phyloP scores from a whole-genome alignment of 35 echinoderm and acorn worm species.

The Patiria miniata region DNA sequence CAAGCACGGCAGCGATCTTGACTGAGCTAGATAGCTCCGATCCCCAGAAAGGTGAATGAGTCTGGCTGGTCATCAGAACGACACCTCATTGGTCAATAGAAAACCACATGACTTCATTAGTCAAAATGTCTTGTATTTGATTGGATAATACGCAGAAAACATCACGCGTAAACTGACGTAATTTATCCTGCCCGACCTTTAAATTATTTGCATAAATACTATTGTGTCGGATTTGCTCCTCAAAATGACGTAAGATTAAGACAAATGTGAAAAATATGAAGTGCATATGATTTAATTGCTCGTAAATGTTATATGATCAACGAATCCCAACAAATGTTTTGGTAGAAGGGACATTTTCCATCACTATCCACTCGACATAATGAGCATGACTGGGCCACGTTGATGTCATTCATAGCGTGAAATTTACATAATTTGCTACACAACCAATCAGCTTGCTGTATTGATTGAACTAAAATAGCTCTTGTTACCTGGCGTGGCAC shows the following conservation, averaged over 20 bases:
- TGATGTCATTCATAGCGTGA: slow-evolving; percentile 7
- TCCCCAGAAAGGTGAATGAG: slow-evolving; percentile 70
- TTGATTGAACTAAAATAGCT: slow-evolving; percentile 46
- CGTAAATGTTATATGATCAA: neutral
- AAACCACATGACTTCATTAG: slow-evolving; percentile 53
- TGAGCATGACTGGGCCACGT: slow-evolving; percentile 15
- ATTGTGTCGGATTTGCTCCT: slow-evolving; percentile 28
- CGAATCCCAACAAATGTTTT: neutral
- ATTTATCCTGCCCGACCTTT: slow-evolving; percentile 4
- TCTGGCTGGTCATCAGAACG: slow-evolving; percentile 15
- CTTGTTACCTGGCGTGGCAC: slow-evolving; percentile 32
- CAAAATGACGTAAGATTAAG: neutral
- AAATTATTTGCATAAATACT: slow-evolving; percentile 51
- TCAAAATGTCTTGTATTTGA: slow-evolving; percentile 21
- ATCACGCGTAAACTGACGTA: slow-evolving; percentile 15
- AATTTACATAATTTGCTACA: slow-evolving; percentile 40
- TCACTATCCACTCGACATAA: neutral
- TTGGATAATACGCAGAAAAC: slow-evolving; percentile 29
- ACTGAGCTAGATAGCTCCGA: too few species aligned
- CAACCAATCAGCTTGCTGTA: neutral
- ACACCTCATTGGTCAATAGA: slow-evolving; percentile 36
- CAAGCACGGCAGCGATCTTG: neutral
- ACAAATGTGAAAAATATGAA: neutral
- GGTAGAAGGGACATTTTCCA: neutral
- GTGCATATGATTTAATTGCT: slow-evolving; percentile 13